Evolutionary conservation across 2,797 vertebrate genomes (phyloP), one percentile per base, ranked within the genome.

Genomic region (Allobates femoralis): DNA sequence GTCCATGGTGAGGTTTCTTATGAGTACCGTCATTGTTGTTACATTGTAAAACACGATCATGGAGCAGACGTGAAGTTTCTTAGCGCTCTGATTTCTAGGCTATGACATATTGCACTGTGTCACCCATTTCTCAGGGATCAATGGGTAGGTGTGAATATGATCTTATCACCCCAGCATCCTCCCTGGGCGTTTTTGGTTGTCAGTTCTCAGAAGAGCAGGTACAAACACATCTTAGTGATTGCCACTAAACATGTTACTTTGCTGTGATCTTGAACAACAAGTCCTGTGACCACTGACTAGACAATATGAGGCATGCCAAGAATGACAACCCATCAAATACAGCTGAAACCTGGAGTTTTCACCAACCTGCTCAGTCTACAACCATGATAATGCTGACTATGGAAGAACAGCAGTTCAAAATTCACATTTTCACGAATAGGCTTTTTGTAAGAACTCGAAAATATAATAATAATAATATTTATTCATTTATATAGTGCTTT

Each of bases 241-340:
- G 21, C 21, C 7, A 53, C 19, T 18, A n/a, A 71, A 41, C 21
- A 32, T 16, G 30, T 12, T 55, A 14, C 19, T 18, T 37, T 34
- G 50, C 3, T 3, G 56, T 82, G 4, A 82, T 32, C 66, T 82
- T 82, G 81, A 71, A 56, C 21, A 73, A 55, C 8, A n/a, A n/a
- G n/a, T 3, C 23, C n/a, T 21, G 19, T 34, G 18, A 51, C 18
- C 79, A 69, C 23, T 67, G 18, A 32, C 11, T 14, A 19, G 62
- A 69, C 80, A 41, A 19, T 3, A 34, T 5, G 15, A 34, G 19
- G 41, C 28, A 78, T 56, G 26, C 28, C 0, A 28, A 41, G 11
- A 23, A 12, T 37, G 18, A 21, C 10, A 51, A 23, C 18, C 15
- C 26, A 10, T 51, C 19, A 23, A 4, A 30, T 7, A 51, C 6